These are phyloP conservation scores for Leptatherina wallacei DNA, from an alignment of 2,797 vertebrate genomes.

Conservation along the genomic window DNA sequence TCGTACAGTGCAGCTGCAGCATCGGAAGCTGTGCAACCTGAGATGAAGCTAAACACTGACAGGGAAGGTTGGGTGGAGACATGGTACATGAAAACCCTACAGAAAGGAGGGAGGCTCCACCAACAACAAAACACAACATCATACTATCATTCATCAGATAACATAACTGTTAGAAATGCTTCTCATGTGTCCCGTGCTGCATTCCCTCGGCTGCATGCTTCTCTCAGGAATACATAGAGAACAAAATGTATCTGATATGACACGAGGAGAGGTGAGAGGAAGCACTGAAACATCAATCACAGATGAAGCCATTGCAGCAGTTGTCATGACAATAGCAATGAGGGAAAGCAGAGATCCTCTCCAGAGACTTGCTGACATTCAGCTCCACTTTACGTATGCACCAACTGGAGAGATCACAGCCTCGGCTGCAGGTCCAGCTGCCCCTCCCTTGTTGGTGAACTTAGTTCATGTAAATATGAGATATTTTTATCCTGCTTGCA, in stretches of 20 bases:
- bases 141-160: constrained; percentile 38
- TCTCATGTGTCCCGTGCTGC: constrained; percentile 20
- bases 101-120: constrained; percentile 1
- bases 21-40: too few relatives aligned
- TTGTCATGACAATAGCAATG: constrained; percentile 58
- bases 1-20: too few relatives aligned
- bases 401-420: constrained; percentile 6
- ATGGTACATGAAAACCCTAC: neutral
- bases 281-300: constrained; percentile 46
- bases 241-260: constrained; percentile 42
- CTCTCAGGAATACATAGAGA: constrained; percentile 38
- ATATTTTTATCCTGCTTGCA: constrained; percentile 27
- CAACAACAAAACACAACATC: constrained; percentile 14
- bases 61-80: constrained; percentile 18
- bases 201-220: neutral
- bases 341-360: constrained; percentile 40
- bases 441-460: neutral
- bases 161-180: constrained; percentile 35
- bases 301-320: constrained; percentile 39
- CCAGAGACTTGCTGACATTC: constrained; percentile 54
- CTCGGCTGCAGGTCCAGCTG: constrained; percentile 19
- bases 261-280: constrained; percentile 30
- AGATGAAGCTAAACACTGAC: too few relatives aligned
- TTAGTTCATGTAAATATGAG: neutral
- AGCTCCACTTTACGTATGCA: constrained; percentile 18